Base-by-base conservation (phyloP, 2,113 vertebrate species). In the Nipponia nippon region DNA sequence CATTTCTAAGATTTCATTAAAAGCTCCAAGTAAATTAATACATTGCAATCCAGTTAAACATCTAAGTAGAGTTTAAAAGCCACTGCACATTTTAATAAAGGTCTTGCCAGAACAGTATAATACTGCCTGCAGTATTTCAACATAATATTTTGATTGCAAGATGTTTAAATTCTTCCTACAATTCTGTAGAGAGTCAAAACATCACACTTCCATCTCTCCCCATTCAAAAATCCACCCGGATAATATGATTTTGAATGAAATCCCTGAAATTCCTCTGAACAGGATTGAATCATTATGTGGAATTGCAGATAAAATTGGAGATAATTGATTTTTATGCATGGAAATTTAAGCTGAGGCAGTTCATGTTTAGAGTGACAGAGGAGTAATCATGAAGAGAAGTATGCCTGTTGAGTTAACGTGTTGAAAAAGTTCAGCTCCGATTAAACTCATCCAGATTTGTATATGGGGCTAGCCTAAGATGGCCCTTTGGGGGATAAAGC, bases 241-340 rank as follows among this genome's bases (percentile, higher is more conserved):
- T 66, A 90, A 88, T 80, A 70, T 83, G 67, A 73, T 90, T 96
- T 86, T 90, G 27, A 90, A 66, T 62, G 13, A 92, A 91, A 93
- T 38, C 30, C 66, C 36, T 34, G 20, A 85, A 91, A 91, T 83
- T 83, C 38, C 66, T 85, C 66, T 72, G 44, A 79, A 92, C 89
- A 65, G 4, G 22, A 77, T 7, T 70, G n/a, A 94, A 86, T 62
- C 0, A 1, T 88, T 80, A 81, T 5, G 15, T 47, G 11, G 26
- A 88, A 93, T 29, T 53, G 38, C 40, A 95, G 75, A 73, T 25
- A 66, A 84, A 90, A 86, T 70, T 49, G 42, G 50, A 69, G 58
- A 90, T 66, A 96, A 90, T 40, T 91, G 47, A 56, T 76, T 91
- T 95, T 80, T 87, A 72, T 30, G 44, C 8, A 7, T 32, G 59